Percentiles rank a stretch among this genome's conserved stretches.
These are phyloP conservation scores for Dynastes tityus DNA, from an alignment of 2,888 invertebrate species.

Conservation along the genomic window DNA sequence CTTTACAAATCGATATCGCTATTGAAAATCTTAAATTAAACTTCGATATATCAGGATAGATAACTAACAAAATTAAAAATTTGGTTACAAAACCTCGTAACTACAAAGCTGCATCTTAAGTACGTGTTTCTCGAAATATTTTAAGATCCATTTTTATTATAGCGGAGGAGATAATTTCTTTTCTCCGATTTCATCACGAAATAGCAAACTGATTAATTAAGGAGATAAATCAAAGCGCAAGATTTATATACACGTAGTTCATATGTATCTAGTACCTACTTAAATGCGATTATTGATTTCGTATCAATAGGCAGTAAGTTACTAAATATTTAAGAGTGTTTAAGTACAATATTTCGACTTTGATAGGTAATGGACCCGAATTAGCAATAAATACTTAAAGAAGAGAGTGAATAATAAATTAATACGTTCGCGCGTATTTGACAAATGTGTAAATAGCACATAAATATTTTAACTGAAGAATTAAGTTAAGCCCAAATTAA, in stretches of 20 bases:
- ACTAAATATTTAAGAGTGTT: conserved; percentile 38
- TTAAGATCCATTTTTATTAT: conserved; percentile 34
- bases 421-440: background rate
- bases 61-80: conserved; percentile 11
- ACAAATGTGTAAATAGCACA: conserved; percentile 32
- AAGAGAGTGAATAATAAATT: conserved; percentile 30
- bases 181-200: conserved; percentile 18
- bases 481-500: background rate
- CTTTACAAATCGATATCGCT: background rate
- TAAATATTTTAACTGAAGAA: background rate
- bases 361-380: conserved; percentile 29
- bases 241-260: conserved; percentile 14
- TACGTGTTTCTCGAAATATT: conserved; percentile 20
- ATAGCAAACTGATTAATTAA: conserved; percentile 30
- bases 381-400: conserved; percentile 43
- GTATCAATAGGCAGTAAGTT: background rate
- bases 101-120: conserved; percentile 41
- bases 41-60: conserved; percentile 12
- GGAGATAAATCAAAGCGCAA: conserved; percentile 18
- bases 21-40: conserved; percentile 10
- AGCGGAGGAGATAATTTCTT: conserved; percentile 26
- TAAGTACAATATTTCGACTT: conserved; percentile 28
- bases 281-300: conserved; percentile 34
- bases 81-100: conserved; percentile 5
- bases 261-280: background rate